These are phyloP conservation scores for Ondatra zibethicus DNA, from an alignment of 2,113 vertebrate species.

Conservation along the genomic window DNA sequence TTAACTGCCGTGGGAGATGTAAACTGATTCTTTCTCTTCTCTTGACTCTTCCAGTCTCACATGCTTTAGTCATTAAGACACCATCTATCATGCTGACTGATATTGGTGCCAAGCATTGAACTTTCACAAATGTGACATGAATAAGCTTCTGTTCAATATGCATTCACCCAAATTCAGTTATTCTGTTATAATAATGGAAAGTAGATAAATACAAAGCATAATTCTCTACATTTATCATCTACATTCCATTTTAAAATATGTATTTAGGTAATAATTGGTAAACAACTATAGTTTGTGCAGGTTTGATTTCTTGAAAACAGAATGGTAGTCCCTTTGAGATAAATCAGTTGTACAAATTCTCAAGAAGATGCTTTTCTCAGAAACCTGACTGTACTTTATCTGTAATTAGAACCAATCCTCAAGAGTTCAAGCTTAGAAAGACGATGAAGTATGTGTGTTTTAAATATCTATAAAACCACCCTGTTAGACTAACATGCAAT, in stretches of 20 bases:
- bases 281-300: not conserved
- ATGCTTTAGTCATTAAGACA: not conserved
- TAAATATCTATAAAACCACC: not conserved
- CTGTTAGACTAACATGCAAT: not conserved
- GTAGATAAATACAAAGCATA: not conserved
- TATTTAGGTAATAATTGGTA: not conserved
- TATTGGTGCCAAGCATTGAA: not conserved
- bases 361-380: not conserved
- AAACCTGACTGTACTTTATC: not conserved
- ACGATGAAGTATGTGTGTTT: not conserved
- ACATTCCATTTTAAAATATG: not conserved
- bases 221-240: not conserved
- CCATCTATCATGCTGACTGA: not conserved
- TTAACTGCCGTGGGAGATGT: too few relatives aligned
- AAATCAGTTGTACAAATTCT: not conserved
- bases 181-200: not conserved
- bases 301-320: too few relatives aligned
- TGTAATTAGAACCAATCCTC: not conserved
- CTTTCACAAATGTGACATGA: not conserved
- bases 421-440: not conserved
- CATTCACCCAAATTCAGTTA: not conserved
- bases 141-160: not conserved
- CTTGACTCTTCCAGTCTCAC: not conserved
- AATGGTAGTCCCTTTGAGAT: not conserved
- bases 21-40: not conserved